Conservation (phyloP, 92 coral and sea anemone genomes). For the Galaxea fascicularis region DNA sequence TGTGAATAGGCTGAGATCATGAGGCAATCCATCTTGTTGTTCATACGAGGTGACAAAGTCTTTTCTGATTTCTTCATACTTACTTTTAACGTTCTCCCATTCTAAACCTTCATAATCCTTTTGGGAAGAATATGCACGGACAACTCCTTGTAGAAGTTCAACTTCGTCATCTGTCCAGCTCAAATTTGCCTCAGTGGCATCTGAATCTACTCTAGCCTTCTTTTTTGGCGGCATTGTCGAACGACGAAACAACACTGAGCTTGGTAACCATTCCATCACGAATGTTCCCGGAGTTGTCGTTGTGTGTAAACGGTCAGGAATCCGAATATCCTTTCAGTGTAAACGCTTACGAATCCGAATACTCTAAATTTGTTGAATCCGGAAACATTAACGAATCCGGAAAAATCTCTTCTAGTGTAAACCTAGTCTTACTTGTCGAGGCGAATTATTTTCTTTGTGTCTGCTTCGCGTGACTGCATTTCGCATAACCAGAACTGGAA, state of each 20-base stretch:
- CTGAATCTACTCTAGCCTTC: conserved; percentile 23
- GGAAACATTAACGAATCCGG: no score
- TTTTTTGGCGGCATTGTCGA: conserved; percentile 53
- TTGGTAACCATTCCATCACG: no score
- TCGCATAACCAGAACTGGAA: no score
- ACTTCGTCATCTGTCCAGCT: conserved; percentile 67
- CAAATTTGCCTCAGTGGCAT: conserved; percentile 25
- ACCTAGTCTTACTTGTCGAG: no score
- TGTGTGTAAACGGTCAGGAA: no score
- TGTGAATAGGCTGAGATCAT: conserved; percentile 29
- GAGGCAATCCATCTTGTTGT: conserved; percentile 19
- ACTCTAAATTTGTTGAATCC: no score
- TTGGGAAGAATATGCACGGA: conserved; percentile 49
- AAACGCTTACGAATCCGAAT: no score
- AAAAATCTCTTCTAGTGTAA: conserved; percentile 31
- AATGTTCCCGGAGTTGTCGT: no score
- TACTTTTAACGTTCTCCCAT: conserved; percentile 67
- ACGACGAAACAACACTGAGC: no score
- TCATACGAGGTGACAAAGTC: conserved; percentile 45
- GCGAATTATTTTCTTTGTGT: no score
- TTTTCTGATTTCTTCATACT: conserved; percentile 49
- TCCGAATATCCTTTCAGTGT: no score
- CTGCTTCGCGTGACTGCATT: no score
- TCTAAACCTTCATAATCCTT: conserved; percentile 63
- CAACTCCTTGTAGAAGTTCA: conserved; percentile 53